Base-by-base conservation (phyloP, 2,113 vertebrate genomes). In the Daphoenositta chrysoptera region DNA sequence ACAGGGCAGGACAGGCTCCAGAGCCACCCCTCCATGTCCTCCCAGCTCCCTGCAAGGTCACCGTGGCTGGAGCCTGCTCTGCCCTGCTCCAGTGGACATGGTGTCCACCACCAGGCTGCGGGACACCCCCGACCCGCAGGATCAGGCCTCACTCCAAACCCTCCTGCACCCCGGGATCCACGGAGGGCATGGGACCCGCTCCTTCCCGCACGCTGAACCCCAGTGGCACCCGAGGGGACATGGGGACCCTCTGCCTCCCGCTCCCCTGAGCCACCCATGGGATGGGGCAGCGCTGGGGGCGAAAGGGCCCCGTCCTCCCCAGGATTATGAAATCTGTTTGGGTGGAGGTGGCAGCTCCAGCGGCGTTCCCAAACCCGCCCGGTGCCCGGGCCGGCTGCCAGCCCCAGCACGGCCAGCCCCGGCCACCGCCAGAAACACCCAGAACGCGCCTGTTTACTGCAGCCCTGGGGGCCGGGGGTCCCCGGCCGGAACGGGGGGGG, bases 261-360 rank as follows among this genome's bases (percentile, higher is more conserved):
- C 26, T 13, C 19, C 45, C 54, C n/a, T 1, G 27, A 26, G 24
- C 71, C 9, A 0, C 61, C 47, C 75, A 1, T 0, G 13, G 82
- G 89, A 16, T 1, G 0, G 56, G 42, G 56, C 69, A 73, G 65
- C 0, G 2, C n/a, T 2, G 3, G 64, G 64, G 42, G 39, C 14
- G 0, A 44, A 56, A 60, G 66, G 72, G 64, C 63, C 69, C 44
- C 5, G 3, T 87, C 35, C 71, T 83, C 56, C 2, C 35, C 13
- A 16, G 51, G 61, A 78, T 97, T 95, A 95, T 53, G 45, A 95
- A 96, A 97, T 81, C 17, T 64, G 87, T 80, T 84, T 70, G 88
- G 91, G 94, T 69, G 79, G 95, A 93, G 93, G 76, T 48, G 71
- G 90, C 33, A 35, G 86, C 50, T 79, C 58, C 58, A 44, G 82